Base-by-base conservation (phyloP, 2,888 invertebrate species). In the Onchidella celtica region DNA sequence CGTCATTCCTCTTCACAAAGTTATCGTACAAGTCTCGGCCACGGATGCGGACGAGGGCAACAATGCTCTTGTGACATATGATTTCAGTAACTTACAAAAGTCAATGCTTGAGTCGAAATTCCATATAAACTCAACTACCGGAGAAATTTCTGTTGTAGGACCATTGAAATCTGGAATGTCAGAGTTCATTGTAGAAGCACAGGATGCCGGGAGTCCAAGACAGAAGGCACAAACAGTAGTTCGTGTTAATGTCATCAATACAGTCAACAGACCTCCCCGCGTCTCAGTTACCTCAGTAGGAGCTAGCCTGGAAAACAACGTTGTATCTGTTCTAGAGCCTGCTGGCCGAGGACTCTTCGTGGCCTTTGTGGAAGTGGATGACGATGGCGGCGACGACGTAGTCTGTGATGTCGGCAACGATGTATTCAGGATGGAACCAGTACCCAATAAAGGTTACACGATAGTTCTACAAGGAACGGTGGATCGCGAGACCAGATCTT, bases 1-100 rank as follows among this genome's bases (percentile, higher is more conserved):
- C 93, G 97, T 97, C 3, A 97, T 97, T 1, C 96, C 97, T 14
- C 95, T 97, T 1, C 97, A 97, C 0, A 96, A 97, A 0, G 97
- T 97, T 0, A 96, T 98, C 0, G 95, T 98, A 0, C 97, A 97
- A 0, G 95, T 99, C 0, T 96, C 97, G 84, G 98, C 98, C 0
- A 96, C 97, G 0, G 98, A 99, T 93, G 96, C 97, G 90, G 98
- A 99, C 91, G 78, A 78, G 4, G 84, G 82, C 14, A 61, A 40
- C 27, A 84, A 84, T 59, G 77, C 80, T 0, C 14, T 55, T 3
- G 21, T 84, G 14, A 59, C 66, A 27, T 84, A 84, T 27, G 73
- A 77, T 61, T 82, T 84, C 84, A 84, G 84, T 63, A 84, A 69
- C 61, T 32, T 68, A n/a, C 82, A 84, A 74, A 82, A 82, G 59